Base-by-base conservation (phyloP, 2,113 vertebrate species). In the Sminthopsis crassicaudata region DNA sequence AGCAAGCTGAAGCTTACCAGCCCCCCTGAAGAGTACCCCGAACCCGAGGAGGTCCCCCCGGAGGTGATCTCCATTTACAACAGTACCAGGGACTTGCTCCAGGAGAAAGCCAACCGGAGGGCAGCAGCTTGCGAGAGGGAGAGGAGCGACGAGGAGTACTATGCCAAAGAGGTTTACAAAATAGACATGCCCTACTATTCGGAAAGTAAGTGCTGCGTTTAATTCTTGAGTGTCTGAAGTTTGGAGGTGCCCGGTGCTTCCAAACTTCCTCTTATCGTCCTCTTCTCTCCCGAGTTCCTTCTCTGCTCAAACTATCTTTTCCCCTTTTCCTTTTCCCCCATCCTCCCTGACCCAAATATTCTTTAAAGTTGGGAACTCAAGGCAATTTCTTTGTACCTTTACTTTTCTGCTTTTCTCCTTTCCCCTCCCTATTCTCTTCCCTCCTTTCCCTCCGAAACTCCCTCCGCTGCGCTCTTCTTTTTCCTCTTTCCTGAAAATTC, bases 1-100 rank as follows among this genome's bases (percentile, higher is more conserved):
- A 99, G 99, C 98, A 99, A 99, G 96, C 99, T 99, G 92, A 99
- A 99, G 97, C 99, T 99, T 98, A 99, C 99, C 97, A 99, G 99
- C 94, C 99, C 99, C 93, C 99, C 99, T 60, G 99, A 99, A 90
- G 98, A 98, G 98, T 97, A 98, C 92, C 99, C 99, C 27, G 99
- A 99, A 76, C 97, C 98, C 8, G 98, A 99, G 95, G 98, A 99
- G 36, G 99, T 99, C 25, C 99, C 99, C 53, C 98, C 99, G 95
- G 99, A 99, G 99, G 99, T 99, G 98, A 99, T 99, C 95, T 98
- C 99, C 96, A 99, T 99, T 96, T 99, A 99, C 98, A 99, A 99
- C 99, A 99, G 99, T 98, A 99, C 99, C 90, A 98, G 99, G 97
- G 99, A 99, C 99, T 98, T 99, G 99, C 98, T 99, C 95, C 99